Conservation (phyloP, 2,888 invertebrate species). For the Incurvaria masculella region DNA sequence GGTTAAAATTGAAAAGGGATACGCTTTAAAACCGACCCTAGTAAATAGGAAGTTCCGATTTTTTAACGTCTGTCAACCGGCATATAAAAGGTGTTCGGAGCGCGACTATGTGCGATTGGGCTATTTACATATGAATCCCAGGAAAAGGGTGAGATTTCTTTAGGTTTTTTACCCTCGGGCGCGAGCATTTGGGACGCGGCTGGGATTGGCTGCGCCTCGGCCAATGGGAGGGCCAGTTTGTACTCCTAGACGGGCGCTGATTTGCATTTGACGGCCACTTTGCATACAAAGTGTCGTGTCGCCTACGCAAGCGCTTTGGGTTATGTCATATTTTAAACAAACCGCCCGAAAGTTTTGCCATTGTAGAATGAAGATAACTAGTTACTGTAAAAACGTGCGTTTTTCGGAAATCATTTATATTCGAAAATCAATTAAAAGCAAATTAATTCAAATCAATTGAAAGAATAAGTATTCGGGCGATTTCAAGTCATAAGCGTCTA, state of each 20-base stretch:
- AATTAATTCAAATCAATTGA: too few species aligned
- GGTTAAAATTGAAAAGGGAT: not conserved
- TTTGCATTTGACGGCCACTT: not conserved
- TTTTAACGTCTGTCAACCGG: not conserved
- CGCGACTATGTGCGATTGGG: not conserved
- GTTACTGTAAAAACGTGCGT: too few species aligned
- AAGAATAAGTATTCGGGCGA: too few species aligned
- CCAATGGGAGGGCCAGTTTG: slow-evolving; percentile 8
- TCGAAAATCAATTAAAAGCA: too few species aligned
- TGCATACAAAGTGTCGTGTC: not conserved
- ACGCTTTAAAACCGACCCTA: not conserved
- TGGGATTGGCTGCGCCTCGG: slow-evolving; percentile 12
- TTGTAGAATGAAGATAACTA: too few species aligned
- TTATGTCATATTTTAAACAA: too few species aligned
- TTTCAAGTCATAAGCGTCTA: too few species aligned
- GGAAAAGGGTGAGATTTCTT: not conserved
- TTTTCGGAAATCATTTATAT: too few species aligned
- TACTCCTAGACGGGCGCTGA: not conserved
- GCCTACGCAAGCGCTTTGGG: not conserved
- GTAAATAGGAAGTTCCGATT: not conserved
- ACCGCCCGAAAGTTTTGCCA: too few species aligned
- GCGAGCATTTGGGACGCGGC: slow-evolving; percentile 12
- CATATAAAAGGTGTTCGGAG: not conserved
- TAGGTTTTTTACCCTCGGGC: slow-evolving; percentile 11
- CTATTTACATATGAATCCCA: not conserved